Evolutionary conservation across 2,888 invertebrate genomes (phyloP).

Genomic region (Labia minor): DNA sequence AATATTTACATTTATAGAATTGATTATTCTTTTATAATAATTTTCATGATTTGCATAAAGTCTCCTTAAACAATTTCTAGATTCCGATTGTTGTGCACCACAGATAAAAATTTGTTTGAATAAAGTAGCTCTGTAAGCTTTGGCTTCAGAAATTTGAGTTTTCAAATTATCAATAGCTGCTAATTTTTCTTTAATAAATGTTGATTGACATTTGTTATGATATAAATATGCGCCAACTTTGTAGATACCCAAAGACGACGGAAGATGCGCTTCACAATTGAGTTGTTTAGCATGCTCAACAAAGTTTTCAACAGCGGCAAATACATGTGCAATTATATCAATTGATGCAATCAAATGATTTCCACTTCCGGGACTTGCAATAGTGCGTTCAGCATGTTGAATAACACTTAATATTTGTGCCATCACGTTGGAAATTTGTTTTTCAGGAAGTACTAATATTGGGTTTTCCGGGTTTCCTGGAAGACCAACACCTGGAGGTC

Average conservation of each 20-base stretch:
- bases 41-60: too few relatives aligned
- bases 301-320: background rate
- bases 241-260: background rate
- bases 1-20: background rate
- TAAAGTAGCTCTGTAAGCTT: too few relatives aligned
- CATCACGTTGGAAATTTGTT: background rate
- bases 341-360: background rate
- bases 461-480: background rate
- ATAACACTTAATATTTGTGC: background rate
- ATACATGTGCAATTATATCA: background rate
- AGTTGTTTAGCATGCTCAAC: background rate
- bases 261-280: background rate
- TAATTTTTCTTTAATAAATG: background rate
- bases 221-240: background rate
- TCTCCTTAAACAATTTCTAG: too few relatives aligned
- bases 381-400: background rate
- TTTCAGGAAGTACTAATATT: background rate
- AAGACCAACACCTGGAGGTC: background rate
- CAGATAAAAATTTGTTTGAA: too few relatives aligned
- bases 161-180: background rate
- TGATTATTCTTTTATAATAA: too few relatives aligned
- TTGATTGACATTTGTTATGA: background rate
- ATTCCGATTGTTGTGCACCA: too few relatives aligned
- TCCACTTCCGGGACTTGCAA: background rate
- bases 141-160: background rate